A percentile compares a stretch with the other conserved stretches of the same genome.
phyloP scores from a whole-genome alignment of 2,888 invertebrate species.

The Acronicta leporina region DNA sequence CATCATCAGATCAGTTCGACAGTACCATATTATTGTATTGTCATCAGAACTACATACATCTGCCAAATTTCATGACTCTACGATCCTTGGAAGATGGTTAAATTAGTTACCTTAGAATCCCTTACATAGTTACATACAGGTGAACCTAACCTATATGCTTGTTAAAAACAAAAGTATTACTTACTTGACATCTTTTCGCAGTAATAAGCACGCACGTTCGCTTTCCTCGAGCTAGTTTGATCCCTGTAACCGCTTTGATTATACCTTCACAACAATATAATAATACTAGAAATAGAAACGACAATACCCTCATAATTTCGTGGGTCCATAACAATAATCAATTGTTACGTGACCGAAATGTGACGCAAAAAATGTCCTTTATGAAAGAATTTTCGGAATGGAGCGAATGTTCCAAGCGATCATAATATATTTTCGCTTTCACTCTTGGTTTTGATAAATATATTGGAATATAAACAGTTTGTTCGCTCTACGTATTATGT shows the following conservation, averaged over 20 bases:
- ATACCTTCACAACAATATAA: neutral
- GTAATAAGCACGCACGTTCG: neutral
- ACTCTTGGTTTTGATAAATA: slow-evolving; percentile 8
- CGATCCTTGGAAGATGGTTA: too few relatives aligned
- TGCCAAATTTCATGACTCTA: too few relatives aligned
- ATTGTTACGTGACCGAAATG: slow-evolving; percentile 24
- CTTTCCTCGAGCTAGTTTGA: neutral
- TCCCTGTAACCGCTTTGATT: slow-evolving; percentile 1
- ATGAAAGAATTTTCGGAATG: slow-evolving; percentile 7
- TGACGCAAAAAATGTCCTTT: slow-evolving; percentile 9
- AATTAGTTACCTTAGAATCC: too few relatives aligned
- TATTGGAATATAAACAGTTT: too few relatives aligned
- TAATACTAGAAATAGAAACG: slow-evolving; percentile 9
- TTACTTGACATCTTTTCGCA: neutral
- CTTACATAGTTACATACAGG: too few relatives aligned
- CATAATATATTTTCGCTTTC: slow-evolving; percentile 2
- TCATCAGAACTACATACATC: too few relatives aligned
- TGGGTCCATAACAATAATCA: slow-evolving; percentile 15
- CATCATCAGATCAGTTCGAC: too few relatives aligned
- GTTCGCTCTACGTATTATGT: too few relatives aligned
- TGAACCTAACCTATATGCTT: too few relatives aligned
- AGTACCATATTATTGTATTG: too few relatives aligned
- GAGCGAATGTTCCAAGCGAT: slow-evolving; percentile 8
- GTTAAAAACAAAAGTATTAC: neutral
- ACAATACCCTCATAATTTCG: slow-evolving; percentile 12